A percentile compares a stretch with the other conserved stretches of the same genome.
Conservation (phyloP, 1,140 invertebrate genomes). For the Ericerus pela region DNA sequence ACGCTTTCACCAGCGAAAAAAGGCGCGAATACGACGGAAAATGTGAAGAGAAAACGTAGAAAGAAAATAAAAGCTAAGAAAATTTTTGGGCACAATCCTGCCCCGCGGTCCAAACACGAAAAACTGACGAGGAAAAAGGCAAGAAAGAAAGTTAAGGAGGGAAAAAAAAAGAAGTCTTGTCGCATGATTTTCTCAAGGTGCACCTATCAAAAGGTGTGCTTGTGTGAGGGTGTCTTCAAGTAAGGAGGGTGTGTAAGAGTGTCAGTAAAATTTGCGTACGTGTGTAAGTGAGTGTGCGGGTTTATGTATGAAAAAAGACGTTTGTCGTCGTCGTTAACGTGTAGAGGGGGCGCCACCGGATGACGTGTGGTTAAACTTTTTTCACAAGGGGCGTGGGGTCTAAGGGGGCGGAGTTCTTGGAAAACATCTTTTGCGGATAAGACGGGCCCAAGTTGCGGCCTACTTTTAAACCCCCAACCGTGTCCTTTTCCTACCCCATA, state of each 20-base stretch:
- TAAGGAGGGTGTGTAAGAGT: no score
- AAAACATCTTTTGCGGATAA: constrained; percentile 12
- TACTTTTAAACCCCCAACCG: constrained; percentile 7
- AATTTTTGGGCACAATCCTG: no score
- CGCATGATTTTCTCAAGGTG: no score
- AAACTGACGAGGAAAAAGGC: constrained; percentile 5
- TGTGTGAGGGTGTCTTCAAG: no score
- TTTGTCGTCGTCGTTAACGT: neutral
- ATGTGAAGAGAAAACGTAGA: no score
- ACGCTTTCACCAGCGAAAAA: no score
- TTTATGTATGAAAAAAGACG: neutral
- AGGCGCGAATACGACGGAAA: neutral
- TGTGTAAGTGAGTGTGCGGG: no score
- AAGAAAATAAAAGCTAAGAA: no score
- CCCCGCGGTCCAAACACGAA: constrained; percentile 4
- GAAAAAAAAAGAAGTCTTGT: neutral
- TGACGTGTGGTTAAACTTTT: constrained; percentile 4
- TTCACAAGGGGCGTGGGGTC: constrained; percentile 7
- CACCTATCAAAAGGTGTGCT: no score
- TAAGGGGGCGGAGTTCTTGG: constrained; percentile 1
- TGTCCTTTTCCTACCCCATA: no score
- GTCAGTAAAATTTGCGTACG: no score
- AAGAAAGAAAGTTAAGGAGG: neutral
- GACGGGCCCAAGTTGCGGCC: constrained; percentile 10
- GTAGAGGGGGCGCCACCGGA: neutral